Evolutionary conservation across 1,140 invertebrate genomes (phyloP), one percentile per base, ranked within the genome.

Genomic region (Solen grandis): DNA sequence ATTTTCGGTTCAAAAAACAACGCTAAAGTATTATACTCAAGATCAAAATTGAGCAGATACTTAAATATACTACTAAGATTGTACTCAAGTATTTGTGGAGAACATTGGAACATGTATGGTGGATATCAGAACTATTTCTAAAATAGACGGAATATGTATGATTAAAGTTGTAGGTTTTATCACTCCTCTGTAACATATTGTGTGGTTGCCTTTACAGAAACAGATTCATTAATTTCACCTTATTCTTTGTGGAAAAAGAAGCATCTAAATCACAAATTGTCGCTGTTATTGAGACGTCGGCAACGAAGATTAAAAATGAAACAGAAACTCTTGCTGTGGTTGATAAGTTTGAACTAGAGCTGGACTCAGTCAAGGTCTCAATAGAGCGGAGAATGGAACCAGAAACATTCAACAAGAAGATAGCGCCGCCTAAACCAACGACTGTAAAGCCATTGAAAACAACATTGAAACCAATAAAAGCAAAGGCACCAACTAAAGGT

Each of bases 371-470:
- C 19, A 46, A 72, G 35, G 54, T 80, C 10, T 60, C 55, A n/a
- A 80, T 80, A 41, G 77, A 80, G 3, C 33, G 66, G 4, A 54
- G 68, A 50, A 35, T 70, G 19, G 77, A 80, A 72, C 77, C 77
- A 14, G 77, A 72, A 29, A 80, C 66, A 22, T 80, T 80, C 36
- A 69, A 80, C 41, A 80, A 72, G 57, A 80, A 72, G 33, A 60
- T 27, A 35, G 27, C 54, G 19, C 27, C 25, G 8, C 19, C 46
- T 14, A 46, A 25, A 5, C 62, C 55, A 54, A 62, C 66, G 0
- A 50, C 68, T 29, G 27, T 1, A 38, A 27, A 16, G 5, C 31
- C 54, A 52, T 29, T 27, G 14, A 60, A 22, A 25, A 29, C 3
- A n/a, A 25, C 27, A 25, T 60, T 8, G 27, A 60, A 60, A 60